These are phyloP conservation scores for Illadopsis cleaveri DNA, from an alignment of 2,113 vertebrate genomes.

Conservation along the genomic window DNA sequence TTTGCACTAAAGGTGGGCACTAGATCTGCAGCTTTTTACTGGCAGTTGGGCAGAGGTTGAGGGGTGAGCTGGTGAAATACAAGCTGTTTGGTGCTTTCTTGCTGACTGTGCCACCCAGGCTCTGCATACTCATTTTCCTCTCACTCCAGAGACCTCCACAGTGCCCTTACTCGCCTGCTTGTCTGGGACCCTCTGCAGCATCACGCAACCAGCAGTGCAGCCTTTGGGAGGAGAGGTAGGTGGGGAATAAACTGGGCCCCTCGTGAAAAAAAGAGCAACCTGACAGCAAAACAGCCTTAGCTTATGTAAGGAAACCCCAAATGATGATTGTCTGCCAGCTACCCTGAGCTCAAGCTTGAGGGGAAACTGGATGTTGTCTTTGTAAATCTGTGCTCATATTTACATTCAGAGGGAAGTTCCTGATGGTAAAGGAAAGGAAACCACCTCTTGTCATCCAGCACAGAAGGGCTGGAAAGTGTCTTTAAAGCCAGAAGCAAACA, in stretches of 20 bases:
- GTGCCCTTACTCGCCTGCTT: fast-evolving
- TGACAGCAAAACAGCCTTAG: not conserved
- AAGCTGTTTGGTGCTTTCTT: not conserved
- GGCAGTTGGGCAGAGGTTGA: fast-evolving
- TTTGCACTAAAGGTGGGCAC: not conserved
- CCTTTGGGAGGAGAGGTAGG: not conserved
- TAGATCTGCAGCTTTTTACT: not conserved
- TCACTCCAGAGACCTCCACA: not conserved
- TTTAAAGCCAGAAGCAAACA: not conserved
- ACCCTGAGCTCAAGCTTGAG: not conserved
- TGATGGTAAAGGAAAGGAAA: not conserved
- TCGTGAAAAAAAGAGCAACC: not conserved
- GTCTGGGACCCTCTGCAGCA: not conserved
- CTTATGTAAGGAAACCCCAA: not conserved
- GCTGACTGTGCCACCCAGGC: not conserved
- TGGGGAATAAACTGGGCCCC: not conserved
- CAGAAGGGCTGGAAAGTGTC: not conserved
- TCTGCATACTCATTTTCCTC: not conserved
- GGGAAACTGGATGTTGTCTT: not conserved
- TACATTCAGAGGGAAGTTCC: not conserved
- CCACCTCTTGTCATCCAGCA: not conserved
- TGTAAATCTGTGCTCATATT: not conserved
- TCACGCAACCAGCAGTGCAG: fast-evolving
- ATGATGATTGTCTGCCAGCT: not conserved
- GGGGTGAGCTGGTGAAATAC: not conserved